Conservation (phyloP, 2,888 invertebrate genomes). For the Reticulitermes lucifugus region DNA sequence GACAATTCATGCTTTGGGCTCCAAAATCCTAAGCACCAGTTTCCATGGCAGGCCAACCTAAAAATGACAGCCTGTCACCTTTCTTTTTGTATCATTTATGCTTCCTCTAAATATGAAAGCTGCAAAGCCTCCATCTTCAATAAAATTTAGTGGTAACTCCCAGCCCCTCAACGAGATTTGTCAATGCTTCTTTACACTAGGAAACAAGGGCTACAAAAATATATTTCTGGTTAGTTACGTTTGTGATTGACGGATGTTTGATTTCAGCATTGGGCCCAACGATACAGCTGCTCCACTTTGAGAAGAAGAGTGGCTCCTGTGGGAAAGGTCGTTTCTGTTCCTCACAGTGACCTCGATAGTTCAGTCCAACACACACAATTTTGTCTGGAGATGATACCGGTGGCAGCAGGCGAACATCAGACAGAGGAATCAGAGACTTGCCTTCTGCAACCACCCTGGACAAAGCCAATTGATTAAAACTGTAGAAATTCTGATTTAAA, state of each 20-base stretch:
- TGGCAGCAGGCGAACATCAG: conserved; percentile 72
- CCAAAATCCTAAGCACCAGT: too few relatives aligned
- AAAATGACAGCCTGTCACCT: too few relatives aligned
- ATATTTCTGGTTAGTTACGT: conserved; percentile 64
- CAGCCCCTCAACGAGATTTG: not conserved
- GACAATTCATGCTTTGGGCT: too few relatives aligned
- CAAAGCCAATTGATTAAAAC: not conserved
- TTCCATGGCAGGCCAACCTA: too few relatives aligned
- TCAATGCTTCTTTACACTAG: not conserved
- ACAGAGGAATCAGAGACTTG: conserved; percentile 66
- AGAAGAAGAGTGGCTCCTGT: conserved; percentile 86
- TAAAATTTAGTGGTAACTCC: too few relatives aligned
- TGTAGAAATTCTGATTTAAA: not conserved
- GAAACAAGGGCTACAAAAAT: not conserved
- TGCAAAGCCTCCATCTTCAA: too few relatives aligned
- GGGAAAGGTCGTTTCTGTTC: conserved; percentile 83
- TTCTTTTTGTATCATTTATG: too few relatives aligned
- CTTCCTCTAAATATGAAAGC: too few relatives aligned
- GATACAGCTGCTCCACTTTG: conserved; percentile 85
- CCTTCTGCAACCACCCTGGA: conserved; percentile 68
- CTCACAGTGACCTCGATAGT: conserved; percentile 87
- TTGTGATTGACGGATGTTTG: conserved; percentile 70
- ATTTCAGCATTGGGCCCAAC: conserved; percentile 79
- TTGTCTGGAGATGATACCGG: conserved; percentile 87
- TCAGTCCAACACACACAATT: conserved; percentile 86